Evolutionary conservation across 2,888 invertebrate species (phyloP).

Genomic region (Zootermopsis nevadensis): DNA sequence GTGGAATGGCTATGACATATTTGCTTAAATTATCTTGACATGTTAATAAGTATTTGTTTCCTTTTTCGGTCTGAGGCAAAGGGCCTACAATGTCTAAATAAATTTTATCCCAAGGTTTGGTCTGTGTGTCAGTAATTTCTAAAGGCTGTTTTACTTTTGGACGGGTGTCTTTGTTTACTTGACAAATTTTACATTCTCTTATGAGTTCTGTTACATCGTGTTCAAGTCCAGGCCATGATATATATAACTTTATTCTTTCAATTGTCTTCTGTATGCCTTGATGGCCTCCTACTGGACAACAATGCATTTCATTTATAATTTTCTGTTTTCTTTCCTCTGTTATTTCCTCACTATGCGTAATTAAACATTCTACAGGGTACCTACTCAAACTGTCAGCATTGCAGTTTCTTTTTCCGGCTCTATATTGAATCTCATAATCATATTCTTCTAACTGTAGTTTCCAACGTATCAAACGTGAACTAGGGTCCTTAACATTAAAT

Average conservation of each 20-base stretch:
- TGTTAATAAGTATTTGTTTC: neutral
- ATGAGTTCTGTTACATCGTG: neutral
- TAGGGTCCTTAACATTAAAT: conserved; percentile 16
- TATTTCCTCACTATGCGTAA: neutral
- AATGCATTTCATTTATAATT: neutral
- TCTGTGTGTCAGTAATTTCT: neutral
- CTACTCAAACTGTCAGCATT: too few relatives aligned
- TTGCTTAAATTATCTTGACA: conserved; percentile 25
- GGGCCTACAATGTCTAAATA: neutral
- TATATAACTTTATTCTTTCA: neutral
- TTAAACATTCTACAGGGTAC: neutral
- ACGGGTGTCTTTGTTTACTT: neutral
- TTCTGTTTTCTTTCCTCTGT: neutral
- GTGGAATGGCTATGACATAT: neutral
- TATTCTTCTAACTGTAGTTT: too few relatives aligned
- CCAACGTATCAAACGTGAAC: neutral
- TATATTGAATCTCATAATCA: too few relatives aligned
- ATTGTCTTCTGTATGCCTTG: neutral
- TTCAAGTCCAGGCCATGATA: neutral
- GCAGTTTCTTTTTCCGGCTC: too few relatives aligned
- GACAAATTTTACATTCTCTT: conserved; percentile 11
- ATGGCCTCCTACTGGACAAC: neutral
- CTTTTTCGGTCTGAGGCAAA: neutral
- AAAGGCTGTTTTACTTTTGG: neutral
- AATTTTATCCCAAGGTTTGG: neutral